These are phyloP conservation scores for Agelas oroides DNA, from an alignment of 37 sponge, comb jelly and placozoan species.

Conservation along the genomic window DNA sequence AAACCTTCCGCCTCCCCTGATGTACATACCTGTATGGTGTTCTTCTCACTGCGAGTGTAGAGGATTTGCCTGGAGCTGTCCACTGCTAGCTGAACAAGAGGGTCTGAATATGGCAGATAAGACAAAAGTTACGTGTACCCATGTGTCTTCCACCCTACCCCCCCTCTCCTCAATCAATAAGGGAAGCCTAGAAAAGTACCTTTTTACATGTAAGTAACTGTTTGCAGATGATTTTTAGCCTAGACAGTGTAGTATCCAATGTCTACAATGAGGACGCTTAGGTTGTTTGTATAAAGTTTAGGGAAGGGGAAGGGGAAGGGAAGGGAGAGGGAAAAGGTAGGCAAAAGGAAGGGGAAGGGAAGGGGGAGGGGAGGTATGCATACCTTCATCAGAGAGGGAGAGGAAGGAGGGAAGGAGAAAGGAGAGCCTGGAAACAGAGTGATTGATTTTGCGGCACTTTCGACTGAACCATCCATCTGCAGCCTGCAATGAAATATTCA, in stretches of 20 bases:
- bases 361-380: not conserved
- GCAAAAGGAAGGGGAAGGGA: not conserved
- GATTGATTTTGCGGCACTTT: conserved; percentile 87
- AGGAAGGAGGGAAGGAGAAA: conserved; percentile 94
- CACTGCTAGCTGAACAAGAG: conserved; percentile 78
- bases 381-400: conserved; percentile 85
- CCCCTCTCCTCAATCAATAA: not conserved
- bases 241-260: no score
- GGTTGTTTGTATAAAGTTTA: no score
- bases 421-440: conserved; percentile 86
- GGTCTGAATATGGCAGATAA: conserved; percentile 48
- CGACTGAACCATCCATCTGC: conserved; percentile 93
- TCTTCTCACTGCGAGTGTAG: conserved; percentile 82
- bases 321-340: no score
- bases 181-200: no score
- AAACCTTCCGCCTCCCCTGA: no score
- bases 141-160: not conserved
- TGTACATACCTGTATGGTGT: conserved; percentile 53
- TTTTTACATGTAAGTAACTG: no score
- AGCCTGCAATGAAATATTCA: no score
- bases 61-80: conserved; percentile 83
- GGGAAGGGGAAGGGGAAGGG: no score
- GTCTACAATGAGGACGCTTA: no score
- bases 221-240: no score
- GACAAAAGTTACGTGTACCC: not conserved